Evolutionary conservation across 2,888 invertebrate species (phyloP), one percentile per base, ranked within the genome.

Genomic region (Acanthoscelides obtectus): DNA sequence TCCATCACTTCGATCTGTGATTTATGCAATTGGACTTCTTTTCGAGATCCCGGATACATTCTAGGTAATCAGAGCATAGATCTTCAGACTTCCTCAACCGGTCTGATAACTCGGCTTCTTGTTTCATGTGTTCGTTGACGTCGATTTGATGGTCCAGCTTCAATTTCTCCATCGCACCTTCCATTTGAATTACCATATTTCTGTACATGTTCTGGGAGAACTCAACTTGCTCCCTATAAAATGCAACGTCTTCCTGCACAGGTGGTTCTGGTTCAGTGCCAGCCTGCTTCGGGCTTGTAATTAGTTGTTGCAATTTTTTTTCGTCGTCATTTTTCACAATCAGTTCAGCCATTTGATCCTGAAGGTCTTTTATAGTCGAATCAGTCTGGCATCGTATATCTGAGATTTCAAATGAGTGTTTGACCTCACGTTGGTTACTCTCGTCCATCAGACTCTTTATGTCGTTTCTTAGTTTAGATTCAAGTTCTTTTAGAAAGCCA

Each of bases 91-190:
- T 3, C 0, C 4, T 66, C 45, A 66, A 20, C 21, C 66, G 63
- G n/a, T 72, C 69, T 22, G 66, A 22, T 20, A 64, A 20, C 17
- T 66, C 66, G 20, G 2, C 20, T 69, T 69, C 66, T 21, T 45
- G 25, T 22, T 68, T 4, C 17, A 22, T 64, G 22, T 22, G 45
- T n/a, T 64, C 45, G 8, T 22, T 65, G 8, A 64, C 20, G 2
- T 22, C 17, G 21, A 5, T 22, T 22, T 27, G 20, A 21, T 6
- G 22, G n/a, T 22, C 19, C 64, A 67, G 2, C 19, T 69, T 20
- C 5, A 20, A 21, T 69, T 64, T 22, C 69, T 21, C 22, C 2
- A 64, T 22, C 20, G n/a, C 64, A 20, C 66, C 20, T 45, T 69
- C 67, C 0, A 22, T 68, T 64, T 71, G 64, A 1, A 12, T 17